These are phyloP conservation scores for Sitta carolinensis DNA, from an alignment of 2,797 vertebrate species.

Conservation along the genomic window DNA sequence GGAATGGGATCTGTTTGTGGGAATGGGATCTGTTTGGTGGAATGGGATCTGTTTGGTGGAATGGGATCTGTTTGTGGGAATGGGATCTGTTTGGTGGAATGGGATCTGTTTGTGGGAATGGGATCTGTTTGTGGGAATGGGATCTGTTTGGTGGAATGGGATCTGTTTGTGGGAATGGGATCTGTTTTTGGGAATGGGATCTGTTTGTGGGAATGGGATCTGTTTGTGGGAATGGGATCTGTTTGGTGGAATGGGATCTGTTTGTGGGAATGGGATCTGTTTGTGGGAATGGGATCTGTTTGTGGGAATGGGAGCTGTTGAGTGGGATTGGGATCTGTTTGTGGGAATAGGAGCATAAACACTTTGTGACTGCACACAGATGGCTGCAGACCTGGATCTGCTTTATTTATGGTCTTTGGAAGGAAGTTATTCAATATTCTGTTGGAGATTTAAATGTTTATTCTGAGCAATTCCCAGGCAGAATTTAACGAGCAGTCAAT, in stretches of 20 bases:
- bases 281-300: no score
- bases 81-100: background rate
- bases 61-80: no score
- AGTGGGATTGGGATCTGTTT: no score
- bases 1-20: no score
- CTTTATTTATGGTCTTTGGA: slow-evolving; percentile 13
- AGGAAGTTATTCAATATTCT: slow-evolving; percentile 12
- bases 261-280: background rate
- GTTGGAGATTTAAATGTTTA: background rate
- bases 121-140: no score
- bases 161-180: background rate
- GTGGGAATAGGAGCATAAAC: background rate
- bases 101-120: background rate
- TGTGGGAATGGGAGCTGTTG: no score
- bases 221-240: no score
- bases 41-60: no score
- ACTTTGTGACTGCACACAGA: background rate
- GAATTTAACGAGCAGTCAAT: slow-evolving; percentile 16
- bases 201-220: no score
- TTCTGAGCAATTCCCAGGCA: slow-evolving; percentile 3
- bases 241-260: background rate
- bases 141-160: no score
- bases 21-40: no score
- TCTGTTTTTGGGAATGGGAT: background rate
- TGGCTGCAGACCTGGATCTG: background rate